These are phyloP conservation scores for Campylomormyrus tamandua DNA, from an alignment of 2,113 vertebrate species.

Conservation along the genomic window DNA sequence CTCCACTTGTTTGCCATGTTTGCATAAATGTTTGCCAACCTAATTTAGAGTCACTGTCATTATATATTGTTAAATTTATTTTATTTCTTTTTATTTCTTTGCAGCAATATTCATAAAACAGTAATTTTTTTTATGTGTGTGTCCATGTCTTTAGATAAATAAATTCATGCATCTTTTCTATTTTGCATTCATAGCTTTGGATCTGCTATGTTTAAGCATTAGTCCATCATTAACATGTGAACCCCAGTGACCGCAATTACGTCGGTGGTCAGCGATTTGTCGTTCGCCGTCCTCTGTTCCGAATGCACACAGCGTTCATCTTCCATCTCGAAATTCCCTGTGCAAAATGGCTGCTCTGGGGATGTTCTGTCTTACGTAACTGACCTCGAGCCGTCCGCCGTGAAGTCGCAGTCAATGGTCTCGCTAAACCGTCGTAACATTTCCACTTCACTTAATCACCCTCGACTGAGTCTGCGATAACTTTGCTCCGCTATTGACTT, in stretches of 20 bases:
- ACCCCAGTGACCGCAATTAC: background rate
- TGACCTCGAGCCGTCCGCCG: background rate
- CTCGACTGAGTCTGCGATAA: background rate
- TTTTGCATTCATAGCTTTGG: background rate
- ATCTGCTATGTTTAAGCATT: background rate
- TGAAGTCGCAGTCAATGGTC: background rate
- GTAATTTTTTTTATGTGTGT: background rate
- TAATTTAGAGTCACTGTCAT: background rate
- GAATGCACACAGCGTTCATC: background rate
- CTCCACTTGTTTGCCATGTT: background rate
- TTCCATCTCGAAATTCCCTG: background rate
- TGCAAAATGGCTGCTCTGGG: background rate
- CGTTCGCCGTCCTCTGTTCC: background rate
- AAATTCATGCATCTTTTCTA: background rate
- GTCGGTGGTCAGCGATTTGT: background rate
- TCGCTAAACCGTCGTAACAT: background rate
- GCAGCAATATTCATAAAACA: background rate
- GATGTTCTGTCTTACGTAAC: slow-evolving; percentile 5
- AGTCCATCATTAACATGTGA: background rate
- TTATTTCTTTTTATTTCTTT: background rate
- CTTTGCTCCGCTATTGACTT: background rate
- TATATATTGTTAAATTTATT: background rate
- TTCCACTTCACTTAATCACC: slow-evolving; percentile 16
- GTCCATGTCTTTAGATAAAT: background rate
- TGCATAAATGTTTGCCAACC: background rate